Evolutionary conservation across 2,888 invertebrate species (phyloP).

Genomic region (Phortica magna): DNA sequence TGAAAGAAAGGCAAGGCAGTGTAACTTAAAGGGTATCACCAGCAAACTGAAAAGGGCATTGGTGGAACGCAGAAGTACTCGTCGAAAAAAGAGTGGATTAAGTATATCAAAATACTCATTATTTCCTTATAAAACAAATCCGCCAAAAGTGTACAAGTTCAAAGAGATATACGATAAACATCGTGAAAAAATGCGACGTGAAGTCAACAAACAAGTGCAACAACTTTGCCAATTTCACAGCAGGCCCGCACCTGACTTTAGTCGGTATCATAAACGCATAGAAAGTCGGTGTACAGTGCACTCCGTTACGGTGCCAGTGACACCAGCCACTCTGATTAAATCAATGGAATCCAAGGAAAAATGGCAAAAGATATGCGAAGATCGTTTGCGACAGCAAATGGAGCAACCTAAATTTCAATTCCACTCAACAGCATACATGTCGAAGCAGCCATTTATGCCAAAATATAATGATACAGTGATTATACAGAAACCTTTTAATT

Average conservation of each 20-base stretch:
- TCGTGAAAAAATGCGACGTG: not conserved
- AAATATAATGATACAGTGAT: conserved; percentile 41
- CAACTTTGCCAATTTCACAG: conserved; percentile 40
- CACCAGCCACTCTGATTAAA: conserved; percentile 49
- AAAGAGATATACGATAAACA: conserved; percentile 45
- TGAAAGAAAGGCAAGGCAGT: not conserved
- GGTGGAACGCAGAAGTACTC: not conserved
- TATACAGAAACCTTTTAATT: conserved; percentile 49
- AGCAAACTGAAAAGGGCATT: not conserved
- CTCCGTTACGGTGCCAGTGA: conserved; percentile 46
- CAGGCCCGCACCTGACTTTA: conserved; percentile 53
- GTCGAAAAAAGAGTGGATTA: conserved; percentile 49
- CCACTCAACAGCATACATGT: conserved; percentile 30
- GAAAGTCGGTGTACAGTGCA: conserved; percentile 12
- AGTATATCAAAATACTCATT: not conserved
- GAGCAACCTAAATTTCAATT: not conserved
- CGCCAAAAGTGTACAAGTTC: conserved; percentile 36
- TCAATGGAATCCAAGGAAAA: conserved; percentile 44
- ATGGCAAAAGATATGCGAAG: not conserved
- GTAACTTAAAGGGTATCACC: not conserved
- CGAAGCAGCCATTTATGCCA: conserved; percentile 53
- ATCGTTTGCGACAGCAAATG: not conserved
- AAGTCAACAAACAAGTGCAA: not conserved
- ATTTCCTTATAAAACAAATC: not conserved
- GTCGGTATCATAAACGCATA: not conserved